Evolutionary conservation across 2,113 vertebrate species (phyloP), one percentile per base, ranked within the genome.

Genomic region (Lepus europaeus): DNA sequence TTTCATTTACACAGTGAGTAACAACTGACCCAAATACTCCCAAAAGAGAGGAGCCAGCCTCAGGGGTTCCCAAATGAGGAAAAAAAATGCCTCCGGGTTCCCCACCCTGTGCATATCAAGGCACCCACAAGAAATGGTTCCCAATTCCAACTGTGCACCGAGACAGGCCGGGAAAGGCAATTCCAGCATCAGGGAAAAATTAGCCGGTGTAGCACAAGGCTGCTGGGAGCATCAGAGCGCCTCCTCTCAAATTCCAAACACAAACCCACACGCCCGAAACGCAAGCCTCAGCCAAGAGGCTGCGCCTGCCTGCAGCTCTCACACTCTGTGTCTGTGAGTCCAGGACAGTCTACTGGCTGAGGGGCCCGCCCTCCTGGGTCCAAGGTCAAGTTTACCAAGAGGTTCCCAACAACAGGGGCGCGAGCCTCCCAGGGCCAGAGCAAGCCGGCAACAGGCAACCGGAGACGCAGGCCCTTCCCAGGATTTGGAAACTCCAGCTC

Each of bases 201-300:
- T 4, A 69, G 39, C 49, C 63, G 22, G 20, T 13, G 16, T 84
- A 51, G 61, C 13, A 8, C 31, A 31, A 72, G 69, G 11, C 68
- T 51, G 53, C 86, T 36, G 49, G 45, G 53, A 19, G 68, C 86
- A 36, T 33, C 25, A 53, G 70, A 72, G 79, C 2, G 20, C 27
- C 86, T 81, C 53, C 83, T 86, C 82, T 78, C n/a, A n/a, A 81
- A 76, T 70, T 93, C 73, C 70, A 69, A 82, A 73, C 64, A 84
- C 53, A 88, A 83, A 76, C 31, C 63, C 56, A 81, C 20, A 9
- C 0, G 0, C 66, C 78, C 0, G 4, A 74, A 61, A 72, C 6
- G 25, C 39, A 29, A 27, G 25, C 33, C 9, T 33, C 29, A 69
- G n/a, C 90, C 49, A 25, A 70, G 23, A 39, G 39, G 5, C 59